A percentile compares a stretch with the other conserved stretches of the same genome.
phyloP scores from a whole-genome alignment of 2,888 invertebrate species.

The Pheosia gnoma region DNA sequence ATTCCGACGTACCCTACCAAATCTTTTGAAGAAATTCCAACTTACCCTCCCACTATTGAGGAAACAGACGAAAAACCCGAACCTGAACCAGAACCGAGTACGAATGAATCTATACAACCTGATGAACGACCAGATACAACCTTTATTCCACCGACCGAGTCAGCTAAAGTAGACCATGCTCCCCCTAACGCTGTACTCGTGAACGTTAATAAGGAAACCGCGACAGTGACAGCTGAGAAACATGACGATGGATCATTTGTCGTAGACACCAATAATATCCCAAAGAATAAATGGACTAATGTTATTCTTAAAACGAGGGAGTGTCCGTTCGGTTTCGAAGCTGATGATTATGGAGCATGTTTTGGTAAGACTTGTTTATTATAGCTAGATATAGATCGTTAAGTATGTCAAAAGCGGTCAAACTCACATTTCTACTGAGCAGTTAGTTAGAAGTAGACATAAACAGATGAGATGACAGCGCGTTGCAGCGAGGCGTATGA shows the following conservation, averaged over 20 bases:
- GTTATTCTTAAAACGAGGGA: slow-evolving; percentile 50
- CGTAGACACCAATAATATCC: slow-evolving; percentile 56
- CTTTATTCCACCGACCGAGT: slow-evolving; percentile 35
- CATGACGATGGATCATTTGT: slow-evolving; percentile 56
- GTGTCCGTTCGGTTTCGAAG: slow-evolving; percentile 81
- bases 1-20: not conserved
- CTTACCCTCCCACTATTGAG: not conserved
- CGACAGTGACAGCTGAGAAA: slow-evolving; percentile 47
- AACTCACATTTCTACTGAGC: too few relatives aligned
- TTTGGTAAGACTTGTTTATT: slow-evolving; percentile 69
- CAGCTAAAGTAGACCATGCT: slow-evolving; percentile 30
- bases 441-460: too few relatives aligned
- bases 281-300: slow-evolving; percentile 64
- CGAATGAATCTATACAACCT: slow-evolving; percentile 27
- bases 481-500: too few relatives aligned
- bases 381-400: slow-evolving; percentile 10
- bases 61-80: slow-evolving; percentile 6
- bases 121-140: slow-evolving; percentile 41
- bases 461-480: too few relatives aligned
- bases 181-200: slow-evolving; percentile 53
- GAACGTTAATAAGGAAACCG: slow-evolving; percentile 51
- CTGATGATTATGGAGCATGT: slow-evolving; percentile 83
- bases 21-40: not conserved
- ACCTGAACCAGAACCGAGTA: slow-evolving; percentile 13
- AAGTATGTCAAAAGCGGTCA: not conserved